phyloP scores from a whole-genome alignment of 2,888 invertebrate species.

The Gnatocerus cornutus region DNA sequence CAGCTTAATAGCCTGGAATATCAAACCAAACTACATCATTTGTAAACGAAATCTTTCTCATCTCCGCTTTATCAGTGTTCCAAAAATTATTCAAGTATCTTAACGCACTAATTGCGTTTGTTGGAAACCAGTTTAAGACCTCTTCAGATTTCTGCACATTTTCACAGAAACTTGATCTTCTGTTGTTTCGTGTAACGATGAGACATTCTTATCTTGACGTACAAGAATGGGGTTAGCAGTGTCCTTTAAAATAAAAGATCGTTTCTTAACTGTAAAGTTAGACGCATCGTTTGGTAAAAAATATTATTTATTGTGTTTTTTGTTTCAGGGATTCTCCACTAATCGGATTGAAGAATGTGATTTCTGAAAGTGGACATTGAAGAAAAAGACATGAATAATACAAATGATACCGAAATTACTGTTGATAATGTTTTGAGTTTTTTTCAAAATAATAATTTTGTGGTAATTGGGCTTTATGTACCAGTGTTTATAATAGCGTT shows the following conservation, averaged over 20 bases:
- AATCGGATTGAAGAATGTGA: conserved; percentile 10
- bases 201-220: conserved; percentile 1
- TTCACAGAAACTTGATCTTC: not conserved
- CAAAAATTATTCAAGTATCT: no score
- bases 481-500: conserved; percentile 77
- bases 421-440: conserved; percentile 10
- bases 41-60: not conserved
- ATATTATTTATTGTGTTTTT: not conserved
- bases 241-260: conserved; percentile 5
- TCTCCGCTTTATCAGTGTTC: not conserved
- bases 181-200: not conserved
- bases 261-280: not conserved
- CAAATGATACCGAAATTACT: conserved; percentile 10
- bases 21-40: conserved; percentile 1
- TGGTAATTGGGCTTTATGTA: conserved; percentile 77
- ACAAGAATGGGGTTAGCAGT: not conserved
- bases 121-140: no score
- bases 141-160: not conserved
- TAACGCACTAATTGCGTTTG: no score
- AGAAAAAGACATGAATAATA: conserved; percentile 20
- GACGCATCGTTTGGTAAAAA: not conserved
- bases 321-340: conserved; percentile 7
- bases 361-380: not conserved
- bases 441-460: conserved; percentile 53
- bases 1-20: conserved; percentile 21